Percentiles rank a stretch among this genome's conserved stretches.
phyloP scores from a whole-genome alignment of 1,140 invertebrate genomes.

The Drosophila biarmipes region DNA sequence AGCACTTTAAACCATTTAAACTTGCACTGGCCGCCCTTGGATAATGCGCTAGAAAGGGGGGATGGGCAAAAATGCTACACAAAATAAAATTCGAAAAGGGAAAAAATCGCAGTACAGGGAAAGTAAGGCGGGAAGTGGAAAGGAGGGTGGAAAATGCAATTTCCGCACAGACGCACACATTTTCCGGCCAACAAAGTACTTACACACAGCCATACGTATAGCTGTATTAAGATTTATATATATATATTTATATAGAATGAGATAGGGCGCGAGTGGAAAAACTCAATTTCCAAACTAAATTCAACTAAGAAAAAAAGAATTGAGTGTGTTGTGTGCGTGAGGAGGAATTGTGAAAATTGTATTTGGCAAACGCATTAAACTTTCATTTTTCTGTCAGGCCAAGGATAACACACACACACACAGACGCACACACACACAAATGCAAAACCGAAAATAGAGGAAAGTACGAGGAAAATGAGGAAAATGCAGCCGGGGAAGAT shows the following conservation, averaged over 20 bases:
- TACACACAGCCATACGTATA: constrained; percentile 24
- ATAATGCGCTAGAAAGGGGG: constrained; percentile 20
- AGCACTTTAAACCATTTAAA: constrained; percentile 78
- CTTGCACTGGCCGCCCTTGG: constrained; percentile 31
- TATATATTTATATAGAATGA: constrained; percentile 23
- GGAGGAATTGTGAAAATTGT: constrained; percentile 71
- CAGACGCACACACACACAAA: constrained; percentile 28
- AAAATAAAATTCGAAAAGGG: constrained; percentile 14
- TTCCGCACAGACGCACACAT: constrained; percentile 84
- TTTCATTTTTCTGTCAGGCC: constrained; percentile 82
- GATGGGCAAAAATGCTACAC: background rate
- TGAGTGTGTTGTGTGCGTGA: constrained; percentile 14
- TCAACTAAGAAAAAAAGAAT: constrained; percentile 45
- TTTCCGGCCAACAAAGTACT: constrained; percentile 69
- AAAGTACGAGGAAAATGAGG: constrained; percentile 21
- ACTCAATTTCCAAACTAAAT: constrained; percentile 73
- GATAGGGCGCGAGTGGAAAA: constrained; percentile 44
- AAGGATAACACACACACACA: constrained; percentile 57
- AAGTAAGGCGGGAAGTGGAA: constrained; percentile 5
- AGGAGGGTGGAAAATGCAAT: constrained; percentile 70
- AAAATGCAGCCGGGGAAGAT: constrained; percentile 40
- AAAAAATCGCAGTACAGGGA: constrained; percentile 11
- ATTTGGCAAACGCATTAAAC: constrained; percentile 84
- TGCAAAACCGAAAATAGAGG: constrained; percentile 35
- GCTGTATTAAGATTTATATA: constrained; percentile 13